Base-by-base conservation (phyloP, 2,113 vertebrate species). In the Taurulus bubalis region DNA sequence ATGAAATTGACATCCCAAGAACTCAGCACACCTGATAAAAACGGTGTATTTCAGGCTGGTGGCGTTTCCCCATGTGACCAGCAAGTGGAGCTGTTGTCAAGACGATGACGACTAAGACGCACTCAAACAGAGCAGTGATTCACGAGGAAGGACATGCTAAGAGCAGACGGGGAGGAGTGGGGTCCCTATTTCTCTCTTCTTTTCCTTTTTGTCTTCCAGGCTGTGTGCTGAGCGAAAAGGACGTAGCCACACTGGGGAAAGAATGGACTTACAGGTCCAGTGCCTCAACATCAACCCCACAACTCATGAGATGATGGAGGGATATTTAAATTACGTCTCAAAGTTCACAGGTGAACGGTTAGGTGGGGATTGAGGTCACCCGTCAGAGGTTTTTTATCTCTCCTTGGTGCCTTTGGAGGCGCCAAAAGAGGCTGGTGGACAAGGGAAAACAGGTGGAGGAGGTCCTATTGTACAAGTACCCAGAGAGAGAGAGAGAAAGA, bases 31-130 rank as follows among this genome's bases (percentile, higher is more conserved):
- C 20, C 34, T 63, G 12, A 16, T 49, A 22, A 18, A 67, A 58
- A 49, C 1, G 24, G 24, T 38, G 2, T 2, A 24, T 49, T n/a
- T 3, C n/a, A 60, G 38, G 26, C 14, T 20, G 4, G 12, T 32
- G 66, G 56, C 8, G 53, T 79, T 88, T 70, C 8, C 30, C n/a
- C 7, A 22, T 40, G 15, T 72, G 32, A 47, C 79, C 94, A 93
- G 86, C 83, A 95, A 93, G 83, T 83, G 89, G 94, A 16, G 89
- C 63, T 91, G 71, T 79, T 89, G 85, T 77, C 81, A 92, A 87
- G 81, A 81, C 71, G 42, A 92, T 89, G 71, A 22, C 12, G 16
- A 82, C 32, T 16, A 22, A 69, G 70, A 70, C 4, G 40, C 47
- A 79, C 6, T 83, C 26, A 45, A 36, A 51, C 47, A 73, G 62